Base-by-base conservation (phyloP, 2,797 vertebrate species). In the Enteromius fasciolatus region DNA sequence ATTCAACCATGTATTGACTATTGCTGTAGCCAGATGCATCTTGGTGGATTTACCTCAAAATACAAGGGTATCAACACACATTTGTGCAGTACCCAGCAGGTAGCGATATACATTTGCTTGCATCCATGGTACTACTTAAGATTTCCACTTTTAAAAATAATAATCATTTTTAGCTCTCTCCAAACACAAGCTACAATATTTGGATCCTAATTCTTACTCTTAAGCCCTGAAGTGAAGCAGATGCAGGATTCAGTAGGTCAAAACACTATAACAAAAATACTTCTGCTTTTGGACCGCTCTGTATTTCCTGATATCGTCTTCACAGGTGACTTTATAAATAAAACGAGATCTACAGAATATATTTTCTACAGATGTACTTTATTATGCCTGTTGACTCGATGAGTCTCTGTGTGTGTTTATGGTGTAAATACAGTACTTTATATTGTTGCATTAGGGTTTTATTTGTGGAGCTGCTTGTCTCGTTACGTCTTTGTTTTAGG, bases 391-490 rank as follows among this genome's bases (percentile, higher is more conserved):
- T 84, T 73, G 80, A 75, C 66, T 78, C 46, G 52, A 50, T 73
- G 86, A 76, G 67, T 5, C 68, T 68, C 82, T 83, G 84, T 80
- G 84, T 80, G 86, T 85, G 86, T 81, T 88, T 73, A 92, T 83
- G 81, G 82, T 90, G 93, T 94, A 94, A 90, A 94, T 94, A 93
- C 83, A 83, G 86, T 9, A 91, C 93, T 93, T 91, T 92, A 89
- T 93, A 91, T 91, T 88, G 90, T 92, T 92, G 89, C 87, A 20
- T 86, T 92, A 20, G 87, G 88, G 3, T 28, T 31, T 41, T 89
- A 91, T 67, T 93, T 88, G 84, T 89, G 91, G 90, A 90, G 90
- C 89, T 91, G 85, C 94, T 89, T 89, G 86, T 89, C 88, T 67
- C 66, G 79, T 88, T 88, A 86, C 84, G 87, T 93, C 90, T 81